phyloP scores from a whole-genome alignment of 2,113 vertebrate genomes.

The Eonycteris spelaea region DNA sequence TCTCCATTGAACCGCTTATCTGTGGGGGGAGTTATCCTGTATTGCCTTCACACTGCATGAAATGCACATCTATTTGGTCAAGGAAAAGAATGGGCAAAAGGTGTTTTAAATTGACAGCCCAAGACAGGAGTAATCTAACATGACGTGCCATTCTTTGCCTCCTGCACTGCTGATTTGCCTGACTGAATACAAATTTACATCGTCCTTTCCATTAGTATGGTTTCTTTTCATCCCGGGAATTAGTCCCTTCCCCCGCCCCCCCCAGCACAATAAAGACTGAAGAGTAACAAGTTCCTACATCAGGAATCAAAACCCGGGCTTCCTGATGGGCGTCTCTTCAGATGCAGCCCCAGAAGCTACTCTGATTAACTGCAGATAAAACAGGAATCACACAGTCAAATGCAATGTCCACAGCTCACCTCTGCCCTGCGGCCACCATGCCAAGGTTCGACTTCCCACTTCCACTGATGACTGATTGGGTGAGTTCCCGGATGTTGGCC shows the following conservation, averaged over 20 bases:
- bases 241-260: no score
- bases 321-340: not conserved
- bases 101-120: slow-evolving; percentile 74
- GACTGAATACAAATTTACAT: slow-evolving; percentile 66
- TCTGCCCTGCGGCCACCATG: not conserved
- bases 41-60: slow-evolving; percentile 52
- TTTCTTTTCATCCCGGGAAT: slow-evolving; percentile 53
- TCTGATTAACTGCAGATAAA: not conserved
- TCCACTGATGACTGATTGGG: not conserved
- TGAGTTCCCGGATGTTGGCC: not conserved
- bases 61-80: slow-evolving; percentile 66
- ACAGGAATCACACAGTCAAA: not conserved
- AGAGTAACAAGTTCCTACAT: slow-evolving; percentile 64
- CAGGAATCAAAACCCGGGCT: not conserved
- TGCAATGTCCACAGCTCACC: not conserved
- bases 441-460: not conserved
- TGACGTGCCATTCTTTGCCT: slow-evolving; percentile 67
- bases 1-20: not conserved
- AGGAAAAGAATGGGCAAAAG: slow-evolving; percentile 76
- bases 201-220: slow-evolving; percentile 70
- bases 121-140: slow-evolving; percentile 70
- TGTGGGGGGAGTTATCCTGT: not conserved
- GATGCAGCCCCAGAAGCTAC: not conserved
- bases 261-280: slow-evolving; percentile 67
- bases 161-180: slow-evolving; percentile 64